These are phyloP conservation scores for Hyphantria cunea DNA, from an alignment of 1,140 invertebrate species.

Conservation along the genomic window DNA sequence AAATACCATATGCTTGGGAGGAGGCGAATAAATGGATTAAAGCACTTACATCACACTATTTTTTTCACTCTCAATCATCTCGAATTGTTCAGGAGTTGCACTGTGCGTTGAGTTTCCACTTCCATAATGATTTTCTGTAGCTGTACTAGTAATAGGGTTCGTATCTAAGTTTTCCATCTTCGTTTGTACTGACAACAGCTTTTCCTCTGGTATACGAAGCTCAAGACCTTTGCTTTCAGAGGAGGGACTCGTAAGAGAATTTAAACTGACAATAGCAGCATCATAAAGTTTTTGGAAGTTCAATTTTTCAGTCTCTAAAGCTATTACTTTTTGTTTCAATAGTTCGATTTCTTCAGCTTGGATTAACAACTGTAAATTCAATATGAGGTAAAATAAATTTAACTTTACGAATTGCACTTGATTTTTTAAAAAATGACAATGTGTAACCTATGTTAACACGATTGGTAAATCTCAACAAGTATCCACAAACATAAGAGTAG, in stretches of 20 bases:
- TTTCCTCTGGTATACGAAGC: conserved; percentile 62
- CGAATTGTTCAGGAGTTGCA: conserved; percentile 78
- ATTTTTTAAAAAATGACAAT: no score
- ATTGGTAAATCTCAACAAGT: no score
- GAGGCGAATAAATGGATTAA: neutral
- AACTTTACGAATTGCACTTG: no score
- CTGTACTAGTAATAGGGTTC: conserved; percentile 70
- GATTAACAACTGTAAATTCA: conserved; percentile 54
- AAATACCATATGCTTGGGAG: no score
- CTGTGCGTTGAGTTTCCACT: conserved; percentile 77
- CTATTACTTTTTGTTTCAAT: conserved; percentile 80
- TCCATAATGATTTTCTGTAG: conserved; percentile 77
- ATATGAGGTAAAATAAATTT: neutral
- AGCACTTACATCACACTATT: conserved; percentile 71
- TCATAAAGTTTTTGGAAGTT: conserved; percentile 82
- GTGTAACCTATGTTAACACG: no score
- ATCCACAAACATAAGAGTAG: no score
- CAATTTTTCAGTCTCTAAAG: conserved; percentile 82
- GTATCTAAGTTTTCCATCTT: conserved; percentile 40
- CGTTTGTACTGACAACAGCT: conserved; percentile 45
- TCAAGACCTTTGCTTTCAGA: conserved; percentile 67
- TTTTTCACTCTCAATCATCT: conserved; percentile 79
- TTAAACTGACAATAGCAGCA: conserved; percentile 76
- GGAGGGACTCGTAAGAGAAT: conserved; percentile 73
- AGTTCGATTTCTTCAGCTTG: conserved; percentile 82